A percentile compares a stretch with the other conserved stretches of the same genome.
Evolutionary conservation across 2,797 vertebrate species (phyloP).

Genomic region (Sparidentex hasta): DNA sequence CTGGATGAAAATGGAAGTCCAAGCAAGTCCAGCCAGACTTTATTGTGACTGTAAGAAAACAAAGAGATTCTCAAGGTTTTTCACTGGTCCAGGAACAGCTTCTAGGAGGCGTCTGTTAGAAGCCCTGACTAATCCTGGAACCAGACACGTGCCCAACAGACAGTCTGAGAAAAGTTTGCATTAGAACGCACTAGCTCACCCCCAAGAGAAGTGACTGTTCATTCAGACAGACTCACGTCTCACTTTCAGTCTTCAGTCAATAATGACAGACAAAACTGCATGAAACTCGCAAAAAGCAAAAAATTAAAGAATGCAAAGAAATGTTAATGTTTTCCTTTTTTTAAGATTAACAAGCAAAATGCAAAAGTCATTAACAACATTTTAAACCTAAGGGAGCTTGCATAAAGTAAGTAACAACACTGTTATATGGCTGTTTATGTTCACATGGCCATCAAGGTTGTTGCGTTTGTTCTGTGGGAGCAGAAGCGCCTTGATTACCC

Average conservation of each 20-base stretch:
- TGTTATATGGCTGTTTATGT: constrained; percentile 37
- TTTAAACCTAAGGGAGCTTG: constrained; percentile 30
- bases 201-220: background rate
- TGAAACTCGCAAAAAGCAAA: background rate
- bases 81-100: constrained; percentile 5
- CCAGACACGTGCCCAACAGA: constrained; percentile 31
- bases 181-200: background rate
- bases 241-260: constrained; percentile 21
- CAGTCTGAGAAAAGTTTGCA: constrained; percentile 2
- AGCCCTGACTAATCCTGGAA: constrained; percentile 39
- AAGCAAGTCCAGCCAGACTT: background rate
- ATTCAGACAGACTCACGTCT: constrained; percentile 38
- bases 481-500: constrained; percentile 37
- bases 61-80: constrained; percentile 6
- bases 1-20: background rate
- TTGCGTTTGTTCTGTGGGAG: constrained; percentile 18
- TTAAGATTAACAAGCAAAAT: constrained; percentile 6
- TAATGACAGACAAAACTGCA: constrained; percentile 13
- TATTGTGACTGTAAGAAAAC: constrained; percentile 20
- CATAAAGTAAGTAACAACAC: constrained; percentile 37
- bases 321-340: constrained; percentile 19
- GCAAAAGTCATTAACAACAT: constrained; percentile 18
- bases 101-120: constrained; percentile 5
- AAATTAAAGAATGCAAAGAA: background rate
- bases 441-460: constrained; percentile 30